Evolutionary conservation across 2,113 vertebrate species (phyloP).

Genomic region (Cinclus mexicanus): DNA sequence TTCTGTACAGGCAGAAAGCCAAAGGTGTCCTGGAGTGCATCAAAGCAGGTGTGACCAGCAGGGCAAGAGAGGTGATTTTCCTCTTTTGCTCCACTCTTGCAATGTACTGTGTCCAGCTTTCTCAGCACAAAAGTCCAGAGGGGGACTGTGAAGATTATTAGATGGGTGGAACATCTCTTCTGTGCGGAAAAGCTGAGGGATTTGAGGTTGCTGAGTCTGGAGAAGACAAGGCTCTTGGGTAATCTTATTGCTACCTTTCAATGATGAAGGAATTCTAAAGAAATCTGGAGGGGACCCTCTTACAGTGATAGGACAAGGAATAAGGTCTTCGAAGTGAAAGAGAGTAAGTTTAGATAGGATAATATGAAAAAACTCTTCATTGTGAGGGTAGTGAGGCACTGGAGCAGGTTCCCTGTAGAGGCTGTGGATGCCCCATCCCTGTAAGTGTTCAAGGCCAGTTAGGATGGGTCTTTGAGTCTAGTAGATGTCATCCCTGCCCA

Average conservation of each 20-base stretch:
- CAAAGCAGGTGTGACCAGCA: background rate
- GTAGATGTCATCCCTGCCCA: background rate
- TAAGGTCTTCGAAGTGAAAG: background rate
- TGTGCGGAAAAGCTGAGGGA: background rate
- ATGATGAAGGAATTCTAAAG: background rate
- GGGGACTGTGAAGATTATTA: background rate
- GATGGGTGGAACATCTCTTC: background rate
- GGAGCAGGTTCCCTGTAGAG: background rate
- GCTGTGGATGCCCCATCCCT: background rate
- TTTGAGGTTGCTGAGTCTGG: background rate
- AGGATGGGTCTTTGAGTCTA: background rate
- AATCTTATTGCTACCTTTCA: background rate
- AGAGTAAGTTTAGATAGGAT: background rate
- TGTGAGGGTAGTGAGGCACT: background rate
- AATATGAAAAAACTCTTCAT: background rate
- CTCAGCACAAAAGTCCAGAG: background rate
- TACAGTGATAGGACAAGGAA: background rate
- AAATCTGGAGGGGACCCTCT: background rate
- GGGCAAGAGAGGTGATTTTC: background rate
- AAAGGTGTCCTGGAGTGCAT: background rate
- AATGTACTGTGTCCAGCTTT: background rate
- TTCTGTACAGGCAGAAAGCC: background rate
- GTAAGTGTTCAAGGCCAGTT: background rate
- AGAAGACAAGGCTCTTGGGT: background rate
- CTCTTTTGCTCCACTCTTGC: background rate